A percentile compares a stretch with the other conserved stretches of the same genome.
Conservation (phyloP, 2,888 invertebrate genomes). For the Caenorhabditis sp. region DNA sequence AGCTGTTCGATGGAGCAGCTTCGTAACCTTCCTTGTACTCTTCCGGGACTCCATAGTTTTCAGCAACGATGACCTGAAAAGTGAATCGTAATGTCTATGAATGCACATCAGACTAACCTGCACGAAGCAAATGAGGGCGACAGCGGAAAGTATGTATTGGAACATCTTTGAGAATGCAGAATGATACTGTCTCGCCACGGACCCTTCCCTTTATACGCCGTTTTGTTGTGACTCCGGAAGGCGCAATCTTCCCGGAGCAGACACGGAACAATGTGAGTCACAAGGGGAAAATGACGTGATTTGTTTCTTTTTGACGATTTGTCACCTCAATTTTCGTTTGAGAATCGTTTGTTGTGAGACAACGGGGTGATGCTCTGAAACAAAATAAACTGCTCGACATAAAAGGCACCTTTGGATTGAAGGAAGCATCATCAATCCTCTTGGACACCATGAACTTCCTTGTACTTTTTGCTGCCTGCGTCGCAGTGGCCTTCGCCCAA, state of each 20-base stretch:
- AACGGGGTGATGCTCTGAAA: background rate
- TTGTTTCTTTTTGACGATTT: background rate
- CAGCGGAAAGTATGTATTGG: conserved; percentile 2
- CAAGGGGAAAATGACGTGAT: background rate
- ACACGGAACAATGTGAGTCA: conserved; percentile 14
- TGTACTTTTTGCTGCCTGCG: background rate
- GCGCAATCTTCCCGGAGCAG: conserved; percentile 1
- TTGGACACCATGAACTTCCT: conserved; percentile 27
- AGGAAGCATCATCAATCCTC: conserved; percentile 3
- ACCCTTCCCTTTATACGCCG: background rate
- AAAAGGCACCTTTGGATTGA: background rate
- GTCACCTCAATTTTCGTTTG: background rate
- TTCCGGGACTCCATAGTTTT: background rate
- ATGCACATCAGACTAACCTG: no score
- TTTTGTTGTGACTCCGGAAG: conserved; percentile 14
- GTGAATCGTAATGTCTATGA: no score
- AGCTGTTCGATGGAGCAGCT: background rate
- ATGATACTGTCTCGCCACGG: background rate
- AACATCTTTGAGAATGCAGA: conserved; percentile 13
- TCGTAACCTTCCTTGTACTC: background rate
- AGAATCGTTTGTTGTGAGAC: conserved; percentile 17
- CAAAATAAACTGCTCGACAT: conserved; percentile 2
- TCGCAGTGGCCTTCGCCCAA: conserved; percentile 27
- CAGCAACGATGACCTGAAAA: no score
- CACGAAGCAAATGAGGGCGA: no score